Percentiles rank a stretch among this genome's conserved stretches.
These are phyloP conservation scores for Laticauda laticaudata DNA, from an alignment of 2,113 vertebrate genomes.

Conservation along the genomic window DNA sequence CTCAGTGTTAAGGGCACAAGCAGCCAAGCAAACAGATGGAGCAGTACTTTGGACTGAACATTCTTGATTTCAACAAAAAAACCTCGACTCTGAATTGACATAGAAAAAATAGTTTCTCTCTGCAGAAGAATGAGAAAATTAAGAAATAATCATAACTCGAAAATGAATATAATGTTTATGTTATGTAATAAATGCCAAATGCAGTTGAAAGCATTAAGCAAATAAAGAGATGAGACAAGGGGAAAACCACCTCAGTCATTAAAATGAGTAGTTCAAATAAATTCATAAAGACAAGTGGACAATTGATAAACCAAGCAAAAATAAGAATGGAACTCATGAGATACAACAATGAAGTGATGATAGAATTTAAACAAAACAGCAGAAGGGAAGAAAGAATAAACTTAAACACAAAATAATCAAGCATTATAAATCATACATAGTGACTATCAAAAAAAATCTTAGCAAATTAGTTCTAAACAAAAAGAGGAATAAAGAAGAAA, in stretches of 20 bases:
- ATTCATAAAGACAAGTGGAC: neutral
- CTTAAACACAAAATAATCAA: neutral
- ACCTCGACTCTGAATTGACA: neutral
- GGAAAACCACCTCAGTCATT: neutral
- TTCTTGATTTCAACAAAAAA: neutral
- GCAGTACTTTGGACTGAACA: neutral
- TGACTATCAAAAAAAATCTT: neutral
- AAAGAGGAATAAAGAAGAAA: neutral
- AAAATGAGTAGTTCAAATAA: neutral
- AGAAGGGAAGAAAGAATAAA: neutral
- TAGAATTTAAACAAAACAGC: neutral
- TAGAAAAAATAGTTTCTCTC: neutral
- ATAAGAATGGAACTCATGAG: neutral
- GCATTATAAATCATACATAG: neutral
- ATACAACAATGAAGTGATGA: neutral
- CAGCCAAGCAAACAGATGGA: neutral
- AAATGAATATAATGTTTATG: neutral
- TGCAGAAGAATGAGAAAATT: neutral
- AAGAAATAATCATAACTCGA: neutral
- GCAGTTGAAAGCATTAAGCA: neutral
- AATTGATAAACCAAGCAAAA: neutral
- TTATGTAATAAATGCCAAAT: neutral
- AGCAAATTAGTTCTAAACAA: neutral
- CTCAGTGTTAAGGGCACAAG: neutral
- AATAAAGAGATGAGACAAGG: neutral